Conservation (phyloP, 2,113 vertebrate genomes). For the Agelaius phoeniceus region DNA sequence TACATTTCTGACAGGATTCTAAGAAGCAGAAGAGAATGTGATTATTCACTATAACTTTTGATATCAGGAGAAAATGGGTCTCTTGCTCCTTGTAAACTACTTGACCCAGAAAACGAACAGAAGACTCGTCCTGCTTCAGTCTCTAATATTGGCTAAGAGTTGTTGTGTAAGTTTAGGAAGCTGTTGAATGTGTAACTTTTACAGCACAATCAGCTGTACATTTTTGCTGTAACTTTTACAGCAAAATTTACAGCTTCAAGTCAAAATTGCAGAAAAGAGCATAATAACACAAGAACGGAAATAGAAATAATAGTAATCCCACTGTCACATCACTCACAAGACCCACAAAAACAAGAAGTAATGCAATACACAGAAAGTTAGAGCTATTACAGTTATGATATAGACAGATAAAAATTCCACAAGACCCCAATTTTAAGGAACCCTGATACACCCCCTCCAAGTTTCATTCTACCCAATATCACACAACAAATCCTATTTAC, state of each 20-base stretch:
- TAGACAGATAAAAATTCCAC: background rate
- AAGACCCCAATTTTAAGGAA: background rate
- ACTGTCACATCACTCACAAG: background rate
- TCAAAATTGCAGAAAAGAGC: background rate
- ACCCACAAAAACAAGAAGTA: background rate
- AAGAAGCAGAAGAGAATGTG: background rate
- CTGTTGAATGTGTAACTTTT: background rate
- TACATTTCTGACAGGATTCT: background rate
- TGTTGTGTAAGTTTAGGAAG: background rate
- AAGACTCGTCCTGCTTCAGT: background rate
- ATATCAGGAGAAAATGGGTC: background rate
- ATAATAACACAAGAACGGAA: background rate
- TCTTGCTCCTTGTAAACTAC: background rate
- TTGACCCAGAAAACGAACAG: background rate
- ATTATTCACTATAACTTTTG: background rate
- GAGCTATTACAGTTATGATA: background rate
- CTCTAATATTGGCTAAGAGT: background rate
- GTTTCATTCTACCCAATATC: background rate
- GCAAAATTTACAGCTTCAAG: background rate
- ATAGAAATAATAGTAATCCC: fast-evolving
- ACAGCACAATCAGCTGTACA: background rate
- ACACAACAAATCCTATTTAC: background rate
- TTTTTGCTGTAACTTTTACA: background rate
- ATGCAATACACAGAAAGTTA: background rate
- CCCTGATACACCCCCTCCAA: background rate